A percentile compares a stretch with the other conserved stretches of the same genome.
Conservation (phyloP, 2,797 vertebrate genomes). For the Furcifer pardalis region DNA sequence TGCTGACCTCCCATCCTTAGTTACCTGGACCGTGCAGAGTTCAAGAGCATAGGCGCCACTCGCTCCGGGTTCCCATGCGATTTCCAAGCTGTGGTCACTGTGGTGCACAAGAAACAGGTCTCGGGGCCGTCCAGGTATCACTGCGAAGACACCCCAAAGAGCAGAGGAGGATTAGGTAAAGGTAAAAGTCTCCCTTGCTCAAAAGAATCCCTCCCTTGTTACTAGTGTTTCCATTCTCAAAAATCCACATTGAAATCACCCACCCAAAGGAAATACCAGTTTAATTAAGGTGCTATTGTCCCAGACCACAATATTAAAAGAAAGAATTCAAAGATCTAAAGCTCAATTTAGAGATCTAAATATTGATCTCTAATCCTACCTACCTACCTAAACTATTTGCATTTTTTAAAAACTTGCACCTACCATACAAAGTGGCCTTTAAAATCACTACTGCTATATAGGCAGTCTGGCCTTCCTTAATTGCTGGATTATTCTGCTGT, state of each 20-base stretch:
- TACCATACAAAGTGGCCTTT: neutral
- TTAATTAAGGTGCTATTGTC: neutral
- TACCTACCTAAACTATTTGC: neutral
- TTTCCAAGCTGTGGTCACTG: conserved; percentile 72
- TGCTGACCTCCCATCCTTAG: neutral
- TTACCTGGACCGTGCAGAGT: conserved; percentile 86
- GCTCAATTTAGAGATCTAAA: too few relatives aligned
- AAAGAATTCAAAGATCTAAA: too few relatives aligned
- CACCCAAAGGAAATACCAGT: neutral
- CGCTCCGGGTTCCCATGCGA: conserved; percentile 84
- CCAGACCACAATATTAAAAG: neutral
- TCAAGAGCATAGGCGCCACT: conserved; percentile 83
- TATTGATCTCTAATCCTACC: too few relatives aligned
- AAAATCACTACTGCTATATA: too few relatives aligned
- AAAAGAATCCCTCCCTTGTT: neutral
- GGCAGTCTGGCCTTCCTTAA: too few relatives aligned
- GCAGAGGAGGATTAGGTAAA: neutral
- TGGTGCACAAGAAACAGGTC: conserved; percentile 73
- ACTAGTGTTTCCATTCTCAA: neutral
- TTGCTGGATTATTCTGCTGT: neutral
- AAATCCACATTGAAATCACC: neutral
- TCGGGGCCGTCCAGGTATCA: conserved; percentile 81
- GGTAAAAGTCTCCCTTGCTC: too few relatives aligned
- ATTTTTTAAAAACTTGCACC: neutral
- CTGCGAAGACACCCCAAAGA: conserved; percentile 66